Percentiles rank a stretch among this genome's conserved stretches.
These are phyloP conservation scores for Amorpha juglandis DNA, from an alignment of 2,888 invertebrate species.

Conservation along the genomic window DNA sequence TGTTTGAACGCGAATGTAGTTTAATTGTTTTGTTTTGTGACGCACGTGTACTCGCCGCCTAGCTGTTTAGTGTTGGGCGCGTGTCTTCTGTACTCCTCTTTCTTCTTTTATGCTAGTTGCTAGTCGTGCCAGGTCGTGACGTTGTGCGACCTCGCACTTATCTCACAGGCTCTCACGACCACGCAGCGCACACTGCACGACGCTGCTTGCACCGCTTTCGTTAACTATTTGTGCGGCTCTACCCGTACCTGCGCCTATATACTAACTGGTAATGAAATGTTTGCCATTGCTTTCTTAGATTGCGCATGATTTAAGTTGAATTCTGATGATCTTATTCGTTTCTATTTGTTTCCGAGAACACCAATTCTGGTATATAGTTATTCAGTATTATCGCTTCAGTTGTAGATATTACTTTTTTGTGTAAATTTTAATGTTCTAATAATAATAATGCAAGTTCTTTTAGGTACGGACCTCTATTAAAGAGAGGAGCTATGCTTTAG, in stretches of 20 bases:
- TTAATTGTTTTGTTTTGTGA: not conserved
- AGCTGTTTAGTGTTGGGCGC: conserved; percentile 9
- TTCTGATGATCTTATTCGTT: no score
- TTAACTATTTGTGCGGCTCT: conserved; percentile 56
- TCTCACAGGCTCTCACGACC: conserved; percentile 78
- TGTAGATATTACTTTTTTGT: no score
- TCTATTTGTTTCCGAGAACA: no score
- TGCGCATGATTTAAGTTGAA: not conserved
- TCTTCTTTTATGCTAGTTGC: conserved; percentile 26
- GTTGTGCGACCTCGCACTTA: conserved; percentile 77
- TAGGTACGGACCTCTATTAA: no score
- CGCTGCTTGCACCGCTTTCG: conserved; percentile 51
- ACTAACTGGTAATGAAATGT: conserved; percentile 6
- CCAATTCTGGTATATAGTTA: no score
- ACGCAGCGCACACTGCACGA: conserved; percentile 72
- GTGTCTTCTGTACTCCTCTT: conserved; percentile 24
- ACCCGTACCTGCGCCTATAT: conserved; percentile 36
- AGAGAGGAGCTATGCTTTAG: no score
- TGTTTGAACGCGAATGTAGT: not conserved
- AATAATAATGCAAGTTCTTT: no score
- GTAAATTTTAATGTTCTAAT: no score
- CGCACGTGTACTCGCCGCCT: not conserved
- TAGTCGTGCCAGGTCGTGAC: conserved; percentile 58
- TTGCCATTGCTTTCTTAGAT: conserved; percentile 27
- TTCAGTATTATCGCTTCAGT: no score